A percentile compares a stretch with the other conserved stretches of the same genome.
These are phyloP conservation scores for Eudemis profundana DNA, from an alignment of 2,888 invertebrate species.

Conservation along the genomic window DNA sequence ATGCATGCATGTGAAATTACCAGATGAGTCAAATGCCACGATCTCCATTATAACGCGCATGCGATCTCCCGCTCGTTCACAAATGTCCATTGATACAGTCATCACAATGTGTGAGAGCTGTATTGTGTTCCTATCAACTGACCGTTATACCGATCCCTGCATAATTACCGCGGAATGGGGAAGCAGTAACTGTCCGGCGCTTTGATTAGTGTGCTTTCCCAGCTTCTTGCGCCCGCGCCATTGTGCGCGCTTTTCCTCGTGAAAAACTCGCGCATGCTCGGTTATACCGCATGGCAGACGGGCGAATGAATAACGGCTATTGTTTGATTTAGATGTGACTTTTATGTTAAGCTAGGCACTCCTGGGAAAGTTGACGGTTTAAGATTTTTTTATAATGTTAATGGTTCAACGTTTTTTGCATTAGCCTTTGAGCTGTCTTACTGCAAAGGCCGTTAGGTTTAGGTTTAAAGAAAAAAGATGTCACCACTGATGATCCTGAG, in stretches of 20 bases:
- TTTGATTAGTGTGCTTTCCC: conserved; percentile 69
- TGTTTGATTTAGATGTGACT: background rate
- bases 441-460: too few relatives aligned
- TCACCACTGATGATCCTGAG: too few relatives aligned
- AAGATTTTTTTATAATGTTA: too few relatives aligned
- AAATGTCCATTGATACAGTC: conserved; percentile 22
- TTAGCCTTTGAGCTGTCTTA: too few relatives aligned
- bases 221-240: conserved; percentile 64
- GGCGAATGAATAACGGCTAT: background rate
- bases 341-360: too few relatives aligned
- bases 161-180: conserved; percentile 69
- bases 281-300: conserved; percentile 46
- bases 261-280: conserved; percentile 71
- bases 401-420: too few relatives aligned
- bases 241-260: conserved; percentile 79
- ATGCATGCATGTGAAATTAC: too few relatives aligned
- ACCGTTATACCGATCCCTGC: conserved; percentile 48
- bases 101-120: conserved; percentile 29
- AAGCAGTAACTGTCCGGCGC: conserved; percentile 76
- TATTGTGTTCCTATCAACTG: conserved; percentile 29
- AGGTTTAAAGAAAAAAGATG: too few relatives aligned
- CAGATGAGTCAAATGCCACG: too few relatives aligned
- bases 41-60: background rate
- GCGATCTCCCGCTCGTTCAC: conserved; percentile 8
- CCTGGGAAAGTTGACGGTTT: too few relatives aligned